Percentiles rank a stretch among this genome's conserved stretches.
Conservation (phyloP, 2,797 vertebrate genomes). For the Pachyuromys duprasi region DNA sequence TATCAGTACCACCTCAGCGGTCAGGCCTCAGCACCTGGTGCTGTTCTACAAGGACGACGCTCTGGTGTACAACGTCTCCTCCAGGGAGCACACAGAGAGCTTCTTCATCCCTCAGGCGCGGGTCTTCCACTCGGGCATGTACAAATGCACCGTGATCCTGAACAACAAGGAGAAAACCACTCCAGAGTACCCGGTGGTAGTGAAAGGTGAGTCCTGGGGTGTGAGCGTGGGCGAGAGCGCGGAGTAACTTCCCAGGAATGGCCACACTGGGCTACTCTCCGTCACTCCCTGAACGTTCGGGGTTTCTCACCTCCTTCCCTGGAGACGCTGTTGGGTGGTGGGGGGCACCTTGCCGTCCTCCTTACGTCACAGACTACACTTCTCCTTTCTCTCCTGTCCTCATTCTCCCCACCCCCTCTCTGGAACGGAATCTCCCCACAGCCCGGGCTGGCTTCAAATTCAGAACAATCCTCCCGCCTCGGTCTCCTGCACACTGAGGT, state of each 20-base stretch:
- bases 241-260: fast-evolving
- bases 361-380: not conserved
- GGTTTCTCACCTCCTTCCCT: not conserved
- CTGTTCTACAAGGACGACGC: constrained; percentile 83
- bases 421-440: not conserved
- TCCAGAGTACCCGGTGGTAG: constrained; percentile 35
- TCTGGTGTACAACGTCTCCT: constrained; percentile 74
- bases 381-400: not conserved
- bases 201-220: constrained; percentile 82
- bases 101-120: constrained; percentile 78
- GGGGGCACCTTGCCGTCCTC: not conserved
- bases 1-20: constrained; percentile 80
- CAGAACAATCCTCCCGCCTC: not conserved
- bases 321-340: too few relatives aligned
- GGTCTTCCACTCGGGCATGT: constrained; percentile 83
- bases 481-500: not conserved
- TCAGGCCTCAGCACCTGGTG: constrained; percentile 78
- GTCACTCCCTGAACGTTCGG: fast-evolving
- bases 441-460: not conserved
- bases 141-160: constrained; percentile 84
- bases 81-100: constrained; percentile 24
- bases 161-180: constrained; percentile 77
- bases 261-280: not conserved
- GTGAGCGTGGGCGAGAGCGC: fast-evolving
- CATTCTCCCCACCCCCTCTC: too few relatives aligned